Evolutionary conservation across 1,140 invertebrate genomes (phyloP).

Genomic region (Conus betulinus): DNA sequence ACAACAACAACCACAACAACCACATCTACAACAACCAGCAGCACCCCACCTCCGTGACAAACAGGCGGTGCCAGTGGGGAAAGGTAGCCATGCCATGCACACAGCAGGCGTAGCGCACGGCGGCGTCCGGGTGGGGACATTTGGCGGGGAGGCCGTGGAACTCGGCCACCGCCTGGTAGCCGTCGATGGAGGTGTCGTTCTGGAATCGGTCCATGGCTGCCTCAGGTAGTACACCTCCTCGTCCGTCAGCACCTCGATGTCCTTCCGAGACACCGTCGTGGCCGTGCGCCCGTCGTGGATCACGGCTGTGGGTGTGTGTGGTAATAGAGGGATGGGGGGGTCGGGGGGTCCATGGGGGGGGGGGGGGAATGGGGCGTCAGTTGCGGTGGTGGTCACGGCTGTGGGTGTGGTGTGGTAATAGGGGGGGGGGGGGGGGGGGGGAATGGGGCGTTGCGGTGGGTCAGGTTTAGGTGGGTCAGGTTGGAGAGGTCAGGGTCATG

Average conservation of each 20-base stretch:
- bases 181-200: constrained; percentile 46
- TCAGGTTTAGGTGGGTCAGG: no score
- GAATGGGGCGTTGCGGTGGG: no score
- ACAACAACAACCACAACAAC: no score
- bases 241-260: constrained; percentile 44
- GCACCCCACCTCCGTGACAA: constrained; percentile 43
- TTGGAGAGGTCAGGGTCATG: no score
- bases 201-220: constrained; percentile 42
- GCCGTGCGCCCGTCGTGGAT: background rate
- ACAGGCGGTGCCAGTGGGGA: constrained; percentile 53
- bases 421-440: no score
- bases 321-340: no score
- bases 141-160: constrained; percentile 48
- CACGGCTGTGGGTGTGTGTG: background rate
- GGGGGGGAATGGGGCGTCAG: background rate
- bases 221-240: constrained; percentile 45
- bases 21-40: no score
- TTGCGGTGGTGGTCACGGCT: background rate
- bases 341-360: no score
- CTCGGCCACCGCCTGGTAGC: constrained; percentile 47
- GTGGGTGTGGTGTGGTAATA: background rate
- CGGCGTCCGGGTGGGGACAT: constrained; percentile 43
- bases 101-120: constrained; percentile 44
- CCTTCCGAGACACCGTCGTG: constrained; percentile 33
- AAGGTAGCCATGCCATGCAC: constrained; percentile 53